These are phyloP conservation scores for Cryptocephalus moraei DNA, from an alignment of 2,888 invertebrate species.

Conservation along the genomic window DNA sequence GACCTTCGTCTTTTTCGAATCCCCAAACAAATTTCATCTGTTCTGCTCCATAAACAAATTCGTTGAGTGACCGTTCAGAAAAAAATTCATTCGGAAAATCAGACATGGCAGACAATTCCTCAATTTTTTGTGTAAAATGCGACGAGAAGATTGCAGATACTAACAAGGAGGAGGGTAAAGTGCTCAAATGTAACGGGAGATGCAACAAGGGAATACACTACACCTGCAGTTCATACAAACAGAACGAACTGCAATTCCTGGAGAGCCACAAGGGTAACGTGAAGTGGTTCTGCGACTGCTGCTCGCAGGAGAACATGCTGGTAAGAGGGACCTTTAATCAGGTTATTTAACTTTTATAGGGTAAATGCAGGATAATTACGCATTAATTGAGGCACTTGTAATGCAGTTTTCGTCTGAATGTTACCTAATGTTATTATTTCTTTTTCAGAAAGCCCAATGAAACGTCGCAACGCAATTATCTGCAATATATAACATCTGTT, in stretches of 20 bases:
- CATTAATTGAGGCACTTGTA: too few species aligned
- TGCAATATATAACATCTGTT: too few species aligned
- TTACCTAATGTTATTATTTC: too few species aligned
- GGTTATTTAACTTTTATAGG: too few species aligned
- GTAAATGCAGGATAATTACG: too few species aligned
- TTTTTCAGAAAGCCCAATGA: too few species aligned
- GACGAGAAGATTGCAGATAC: slow-evolving; percentile 14
- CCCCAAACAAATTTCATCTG: not conserved
- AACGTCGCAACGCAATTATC: too few species aligned
- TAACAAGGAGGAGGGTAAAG: slow-evolving; percentile 11
- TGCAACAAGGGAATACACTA: slow-evolving; percentile 22
- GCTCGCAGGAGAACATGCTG: slow-evolving; percentile 5
- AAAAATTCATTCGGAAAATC: not conserved
- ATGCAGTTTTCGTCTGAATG: too few species aligned
- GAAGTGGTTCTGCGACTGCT: slow-evolving; percentile 24
- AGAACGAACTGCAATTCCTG: slow-evolving; percentile 19
- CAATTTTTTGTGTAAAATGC: slow-evolving; percentile 26
- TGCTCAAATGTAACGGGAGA: slow-evolving; percentile 19
- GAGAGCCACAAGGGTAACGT: slow-evolving; percentile 20
- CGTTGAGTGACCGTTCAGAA: not conserved
- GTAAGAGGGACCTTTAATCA: too few species aligned
- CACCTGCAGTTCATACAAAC: slow-evolving; percentile 21
- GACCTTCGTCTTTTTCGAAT: too few species aligned
- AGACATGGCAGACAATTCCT: slow-evolving; percentile 17
- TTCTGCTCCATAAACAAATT: not conserved